phyloP scores from a whole-genome alignment of 2,113 vertebrate genomes.

The Ammospiza nelsoni region DNA sequence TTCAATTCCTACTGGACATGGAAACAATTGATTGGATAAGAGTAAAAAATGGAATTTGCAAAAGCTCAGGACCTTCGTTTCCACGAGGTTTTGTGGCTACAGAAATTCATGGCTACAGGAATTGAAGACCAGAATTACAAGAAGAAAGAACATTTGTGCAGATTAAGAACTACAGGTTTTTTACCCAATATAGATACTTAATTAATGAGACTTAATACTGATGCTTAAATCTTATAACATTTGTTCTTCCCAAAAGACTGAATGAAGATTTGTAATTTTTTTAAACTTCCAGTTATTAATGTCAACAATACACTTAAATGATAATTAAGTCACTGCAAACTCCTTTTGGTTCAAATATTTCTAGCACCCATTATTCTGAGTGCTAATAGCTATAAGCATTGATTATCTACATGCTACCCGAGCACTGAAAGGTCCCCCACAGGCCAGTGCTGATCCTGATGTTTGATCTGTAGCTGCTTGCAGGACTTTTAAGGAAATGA shows the following conservation, averaged over 20 bases:
- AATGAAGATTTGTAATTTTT: neutral
- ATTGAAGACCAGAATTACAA: neutral
- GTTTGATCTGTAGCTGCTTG: neutral
- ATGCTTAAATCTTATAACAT: neutral
- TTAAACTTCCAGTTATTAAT: neutral
- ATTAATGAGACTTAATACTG: too few species aligned
- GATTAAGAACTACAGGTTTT: neutral
- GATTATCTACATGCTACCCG: neutral
- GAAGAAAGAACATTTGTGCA: neutral
- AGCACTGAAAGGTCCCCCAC: neutral
- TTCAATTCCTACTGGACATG: neutral
- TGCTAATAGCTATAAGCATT: rapidly evolving
- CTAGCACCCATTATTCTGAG: neutral
- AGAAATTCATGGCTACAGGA: neutral
- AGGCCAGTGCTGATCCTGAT: neutral
- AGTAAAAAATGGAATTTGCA: neutral
- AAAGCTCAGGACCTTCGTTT: neutral
- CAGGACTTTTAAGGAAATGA: neutral
- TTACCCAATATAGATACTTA: neutral
- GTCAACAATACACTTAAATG: neutral
- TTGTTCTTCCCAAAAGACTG: neutral
- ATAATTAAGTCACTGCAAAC: neutral
- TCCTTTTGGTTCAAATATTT: neutral
- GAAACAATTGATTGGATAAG: neutral
- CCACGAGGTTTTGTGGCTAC: neutral